Base-by-base conservation (phyloP, 2,113 vertebrate genomes). In the Bostrychus sinensis region DNA sequence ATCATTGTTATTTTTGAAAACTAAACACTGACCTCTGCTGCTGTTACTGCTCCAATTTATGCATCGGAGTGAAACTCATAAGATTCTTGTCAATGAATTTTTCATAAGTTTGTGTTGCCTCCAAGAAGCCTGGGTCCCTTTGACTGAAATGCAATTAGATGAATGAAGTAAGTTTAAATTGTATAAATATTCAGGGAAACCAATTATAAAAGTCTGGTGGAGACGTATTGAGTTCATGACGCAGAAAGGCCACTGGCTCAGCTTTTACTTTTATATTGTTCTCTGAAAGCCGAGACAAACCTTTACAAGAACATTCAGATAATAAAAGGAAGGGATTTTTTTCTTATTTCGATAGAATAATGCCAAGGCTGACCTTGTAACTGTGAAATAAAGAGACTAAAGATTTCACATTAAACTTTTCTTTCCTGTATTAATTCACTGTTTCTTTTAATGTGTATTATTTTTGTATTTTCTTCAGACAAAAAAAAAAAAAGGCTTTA, bases 61-160 rank as follows among this genome's bases (percentile, higher is more conserved):
- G 38, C 51, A 59, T 70, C 28, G 38, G 37, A 76, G 64, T 3
- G 19, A 72, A 81, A 76, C 19, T 64, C 20, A 53, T 61, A 63
- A 66, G 34, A 39, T 53, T 62, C 10, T 30, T 8, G 19, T 28
- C 46, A 45, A 48, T 82, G n/a, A 57, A 67, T 78, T 71, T 80
- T 78, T 70, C 39, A 67, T 34, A 60, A 66, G 43, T 64, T 70
- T 11, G 8, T 60, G 50, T 73, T 74, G 69, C 41, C 60, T 66
- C 37, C 37, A 54, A 38, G 66, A 62, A 17, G 37, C 67, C 39
- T 12, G 14, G 5, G 45, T 71, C 41, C 23, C 36, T 59, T 37
- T 63, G 19, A 70, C 43, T 63, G 48, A 54, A 61, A 72, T 70
- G 54, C 50, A 68, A 69, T 78, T 77, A 72, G 51, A 30, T 46